phyloP scores from a whole-genome alignment of 2,797 vertebrate genomes.

The Geotrypetes seraphini region DNA sequence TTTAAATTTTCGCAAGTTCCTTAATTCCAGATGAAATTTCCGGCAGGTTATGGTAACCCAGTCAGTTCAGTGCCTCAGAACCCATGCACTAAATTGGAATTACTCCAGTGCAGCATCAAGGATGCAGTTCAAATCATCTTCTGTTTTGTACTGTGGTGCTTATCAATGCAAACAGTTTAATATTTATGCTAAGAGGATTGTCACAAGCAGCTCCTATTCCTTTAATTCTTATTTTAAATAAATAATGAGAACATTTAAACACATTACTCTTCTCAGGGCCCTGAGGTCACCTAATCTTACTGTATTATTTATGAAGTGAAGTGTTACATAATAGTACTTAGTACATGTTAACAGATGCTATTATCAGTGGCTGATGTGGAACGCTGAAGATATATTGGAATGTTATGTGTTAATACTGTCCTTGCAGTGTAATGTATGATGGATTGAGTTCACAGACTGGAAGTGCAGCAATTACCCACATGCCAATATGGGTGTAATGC shows the following conservation, averaged over 20 bases:
- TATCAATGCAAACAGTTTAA: conserved; percentile 62
- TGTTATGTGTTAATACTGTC: conserved; percentile 80
- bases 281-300: conserved; percentile 97
- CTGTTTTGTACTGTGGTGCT: conserved; percentile 33
- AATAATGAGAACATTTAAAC: conserved; percentile 99
- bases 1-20: conserved; percentile 39
- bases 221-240: conserved; percentile 97
- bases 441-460: conserved; percentile 73
- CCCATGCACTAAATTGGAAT: conserved; percentile 9
- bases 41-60: conserved; percentile 11
- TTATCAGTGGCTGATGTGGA: conserved; percentile 89
- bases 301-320: conserved; percentile 99
- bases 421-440: conserved; percentile 70
- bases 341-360: conserved; percentile 99
- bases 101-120: conserved; percentile 28
- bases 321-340: conserved; percentile 99
- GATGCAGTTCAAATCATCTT: conserved; percentile 25
- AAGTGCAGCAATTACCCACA: conserved; percentile 78
- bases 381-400: conserved; percentile 94
- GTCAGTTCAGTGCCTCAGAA: conserved; percentile 31
- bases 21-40: conserved; percentile 35
- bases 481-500: conserved; percentile 78
- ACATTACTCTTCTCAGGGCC: conserved; percentile 86
- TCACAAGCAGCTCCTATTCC: conserved; percentile 79
- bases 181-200: conserved; percentile 83